Conservation (phyloP, 2,113 vertebrate genomes). For the Carassius carassius region DNA sequence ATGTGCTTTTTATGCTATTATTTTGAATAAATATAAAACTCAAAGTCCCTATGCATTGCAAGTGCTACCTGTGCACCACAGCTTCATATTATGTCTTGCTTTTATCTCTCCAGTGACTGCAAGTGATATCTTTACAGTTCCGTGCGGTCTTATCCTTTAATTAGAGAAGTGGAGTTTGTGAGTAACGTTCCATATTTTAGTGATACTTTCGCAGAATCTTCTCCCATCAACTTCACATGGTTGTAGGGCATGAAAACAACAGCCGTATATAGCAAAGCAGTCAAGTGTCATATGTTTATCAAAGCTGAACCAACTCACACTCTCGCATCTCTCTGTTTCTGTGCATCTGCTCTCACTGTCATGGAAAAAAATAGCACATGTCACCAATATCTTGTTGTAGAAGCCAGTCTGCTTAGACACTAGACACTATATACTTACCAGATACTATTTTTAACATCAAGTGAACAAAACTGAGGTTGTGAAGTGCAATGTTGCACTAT, state of each 20-base stretch:
- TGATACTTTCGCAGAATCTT: conserved; percentile 26
- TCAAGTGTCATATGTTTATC: conserved; percentile 40
- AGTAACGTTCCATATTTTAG: conserved; percentile 18
- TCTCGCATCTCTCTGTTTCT: conserved; percentile 20
- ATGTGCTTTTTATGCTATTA: not conserved
- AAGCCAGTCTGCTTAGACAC: not conserved
- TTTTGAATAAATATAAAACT: not conserved
- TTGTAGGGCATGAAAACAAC: conserved; percentile 31
- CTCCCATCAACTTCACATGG: conserved; percentile 39
- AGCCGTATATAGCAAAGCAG: conserved; percentile 19
- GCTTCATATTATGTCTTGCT: not conserved
- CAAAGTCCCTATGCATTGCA: not conserved
- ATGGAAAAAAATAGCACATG: conserved; percentile 13
- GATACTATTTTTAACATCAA: not conserved
- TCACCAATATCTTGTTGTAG: conserved; percentile 14
- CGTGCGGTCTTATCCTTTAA: not conserved
- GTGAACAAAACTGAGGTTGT: not conserved
- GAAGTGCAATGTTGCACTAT: not conserved
- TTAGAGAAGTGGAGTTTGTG: not conserved
- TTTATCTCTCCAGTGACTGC: not conserved
- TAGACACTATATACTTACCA: not conserved
- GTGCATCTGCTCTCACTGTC: conserved; percentile 29
- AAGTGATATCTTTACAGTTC: not conserved
- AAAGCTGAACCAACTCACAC: conserved; percentile 34
- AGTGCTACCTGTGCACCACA: not conserved